phyloP scores from a whole-genome alignment of 2,888 invertebrate genomes.

The Gymnosoma rotundatum region DNA sequence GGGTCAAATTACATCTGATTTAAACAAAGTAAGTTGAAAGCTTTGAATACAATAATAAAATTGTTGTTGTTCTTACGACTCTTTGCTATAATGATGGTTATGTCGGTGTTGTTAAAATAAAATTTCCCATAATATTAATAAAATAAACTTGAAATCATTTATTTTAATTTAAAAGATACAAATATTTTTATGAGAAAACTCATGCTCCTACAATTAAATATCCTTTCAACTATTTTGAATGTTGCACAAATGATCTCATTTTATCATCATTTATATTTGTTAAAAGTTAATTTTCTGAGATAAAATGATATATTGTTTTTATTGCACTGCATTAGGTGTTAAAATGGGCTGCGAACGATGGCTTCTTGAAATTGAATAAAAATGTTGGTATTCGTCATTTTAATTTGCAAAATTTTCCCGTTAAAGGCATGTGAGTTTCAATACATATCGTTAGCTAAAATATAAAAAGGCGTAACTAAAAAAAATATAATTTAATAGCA shows the following conservation, averaged over 20 bases:
- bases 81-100: constrained; percentile 15
- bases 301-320: constrained; percentile 1
- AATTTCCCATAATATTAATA: constrained; percentile 62
- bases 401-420: background rate
- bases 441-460: no score
- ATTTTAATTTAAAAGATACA: constrained; percentile 52
- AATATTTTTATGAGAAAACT: constrained; percentile 45
- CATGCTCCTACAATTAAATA: background rate
- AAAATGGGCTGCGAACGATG: background rate
- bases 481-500: no score
- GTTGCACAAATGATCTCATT: constrained; percentile 6
- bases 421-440: background rate
- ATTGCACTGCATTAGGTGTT: constrained; percentile 48
- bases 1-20: constrained; percentile 65
- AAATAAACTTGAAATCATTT: constrained; percentile 59
- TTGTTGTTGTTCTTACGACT: constrained; percentile 2
- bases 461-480: no score
- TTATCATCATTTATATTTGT: constrained; percentile 59
- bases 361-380: constrained; percentile 37
- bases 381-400: background rate
- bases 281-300: constrained; percentile 17
- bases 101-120: constrained; percentile 24
- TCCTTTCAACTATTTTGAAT: constrained; percentile 29
- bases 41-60: background rate
- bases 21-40: constrained; percentile 1